These are phyloP conservation scores for Pseudomyrmex concolor DNA, from an alignment of 1,140 invertebrate species.

Conservation along the genomic window DNA sequence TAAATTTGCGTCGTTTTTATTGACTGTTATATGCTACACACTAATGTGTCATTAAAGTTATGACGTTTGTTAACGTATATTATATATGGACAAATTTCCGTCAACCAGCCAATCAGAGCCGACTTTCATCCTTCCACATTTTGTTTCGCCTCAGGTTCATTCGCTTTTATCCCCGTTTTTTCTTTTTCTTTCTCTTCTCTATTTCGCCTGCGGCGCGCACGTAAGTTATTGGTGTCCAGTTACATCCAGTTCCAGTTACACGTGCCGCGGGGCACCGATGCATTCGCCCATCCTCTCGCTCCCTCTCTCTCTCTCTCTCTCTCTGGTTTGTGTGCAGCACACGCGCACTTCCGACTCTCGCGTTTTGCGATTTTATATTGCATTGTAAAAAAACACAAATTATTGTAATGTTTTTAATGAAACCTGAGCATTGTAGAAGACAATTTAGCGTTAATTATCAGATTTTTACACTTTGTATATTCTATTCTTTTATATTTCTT, in stretches of 20 bases:
- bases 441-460: conserved; percentile 1
- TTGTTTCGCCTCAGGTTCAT: conserved; percentile 23
- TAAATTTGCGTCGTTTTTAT: too few species aligned
- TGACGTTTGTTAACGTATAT: neutral
- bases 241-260: conserved; percentile 80
- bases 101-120: neutral
- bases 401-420: conserved; percentile 27
- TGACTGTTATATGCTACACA: too few species aligned
- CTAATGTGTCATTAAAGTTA: neutral
- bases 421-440: neutral
- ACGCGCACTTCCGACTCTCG: conserved; percentile 48
- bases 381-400: conserved; percentile 36
- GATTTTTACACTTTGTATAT: neutral
- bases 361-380: conserved; percentile 47
- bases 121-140: conserved; percentile 30
- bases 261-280: conserved; percentile 74
- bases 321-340: conserved; percentile 43
- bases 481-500: neutral
- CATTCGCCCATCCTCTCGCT: conserved; percentile 60
- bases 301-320: too few species aligned
- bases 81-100: conserved; percentile 37
- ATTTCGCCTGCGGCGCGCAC: conserved; percentile 55
- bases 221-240: conserved; percentile 71
- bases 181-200: conserved; percentile 52
- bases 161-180: conserved; percentile 50